A percentile compares a stretch with the other conserved stretches of the same genome.
These are phyloP conservation scores for Spinus olivaceus DNA, from an alignment of 2,797 vertebrate species.

Conservation along the genomic window DNA sequence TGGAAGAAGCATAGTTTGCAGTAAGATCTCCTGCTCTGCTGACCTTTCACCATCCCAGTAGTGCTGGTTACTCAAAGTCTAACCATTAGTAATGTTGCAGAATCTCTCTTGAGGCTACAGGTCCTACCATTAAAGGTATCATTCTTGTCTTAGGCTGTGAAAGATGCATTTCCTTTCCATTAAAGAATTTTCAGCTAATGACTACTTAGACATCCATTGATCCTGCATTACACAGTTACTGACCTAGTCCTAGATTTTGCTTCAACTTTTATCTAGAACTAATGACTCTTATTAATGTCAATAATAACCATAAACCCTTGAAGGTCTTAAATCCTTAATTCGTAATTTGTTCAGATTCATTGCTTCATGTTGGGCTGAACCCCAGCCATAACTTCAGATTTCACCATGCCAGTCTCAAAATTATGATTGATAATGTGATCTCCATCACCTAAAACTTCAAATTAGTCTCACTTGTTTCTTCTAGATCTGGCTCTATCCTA, in stretches of 20 bases:
- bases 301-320: background rate
- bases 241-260: background rate
- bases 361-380: background rate
- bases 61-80: background rate
- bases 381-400: background rate
- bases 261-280: background rate
- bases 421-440: background rate
- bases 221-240: background rate
- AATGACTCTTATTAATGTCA: background rate
- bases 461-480: background rate
- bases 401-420: background rate
- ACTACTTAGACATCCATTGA: background rate
- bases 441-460: background rate
- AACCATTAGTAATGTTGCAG: background rate
- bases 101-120: background rate
- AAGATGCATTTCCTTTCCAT: background rate
- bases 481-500: background rate
- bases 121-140: background rate
- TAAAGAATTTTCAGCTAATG: background rate
- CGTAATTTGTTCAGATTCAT: background rate
- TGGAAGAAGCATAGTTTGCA: background rate
- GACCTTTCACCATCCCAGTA: background rate
- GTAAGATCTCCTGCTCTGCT: background rate
- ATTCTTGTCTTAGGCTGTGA: background rate
- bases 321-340: background rate